A percentile compares a stretch with the other conserved stretches of the same genome.
These are phyloP conservation scores for Euthynnus affinis DNA, from an alignment of 2,797 vertebrate genomes.

Conservation along the genomic window DNA sequence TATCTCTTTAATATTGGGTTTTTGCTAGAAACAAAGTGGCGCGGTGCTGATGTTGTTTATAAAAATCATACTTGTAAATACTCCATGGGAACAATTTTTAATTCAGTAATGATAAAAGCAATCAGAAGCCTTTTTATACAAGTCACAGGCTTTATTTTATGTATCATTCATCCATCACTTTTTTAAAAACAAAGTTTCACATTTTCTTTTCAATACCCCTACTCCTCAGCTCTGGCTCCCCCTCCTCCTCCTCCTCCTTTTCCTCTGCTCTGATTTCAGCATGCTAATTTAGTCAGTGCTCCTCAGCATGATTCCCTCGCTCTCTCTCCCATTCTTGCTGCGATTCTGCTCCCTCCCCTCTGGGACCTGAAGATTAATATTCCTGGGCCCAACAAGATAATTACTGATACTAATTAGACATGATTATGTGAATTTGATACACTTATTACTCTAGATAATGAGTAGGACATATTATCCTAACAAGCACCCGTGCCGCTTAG, in stretches of 20 bases:
- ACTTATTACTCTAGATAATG: slow-evolving; percentile 95
- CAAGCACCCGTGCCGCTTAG: slow-evolving; percentile 88
- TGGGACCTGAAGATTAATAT: slow-evolving; percentile 95
- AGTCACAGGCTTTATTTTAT: slow-evolving; percentile 16
- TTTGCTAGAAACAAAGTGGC: background rate
- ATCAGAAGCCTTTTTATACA: slow-evolving; percentile 1
- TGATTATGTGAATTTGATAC: slow-evolving; percentile 98
- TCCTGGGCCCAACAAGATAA: slow-evolving; percentile 95
- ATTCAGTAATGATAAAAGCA: background rate
- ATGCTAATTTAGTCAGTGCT: slow-evolving; percentile 87
- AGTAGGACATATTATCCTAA: slow-evolving; percentile 91
- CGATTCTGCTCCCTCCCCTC: slow-evolving; percentile 89
- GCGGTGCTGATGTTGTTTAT: background rate
- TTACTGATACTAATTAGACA: slow-evolving; percentile 99
- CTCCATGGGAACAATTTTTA: background rate
- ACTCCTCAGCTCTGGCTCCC: slow-evolving; percentile 9
- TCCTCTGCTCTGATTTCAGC: slow-evolving; percentile 84
- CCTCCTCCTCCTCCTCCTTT: slow-evolving; percentile 47
- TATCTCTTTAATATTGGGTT: background rate
- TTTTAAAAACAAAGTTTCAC: slow-evolving; percentile 73
- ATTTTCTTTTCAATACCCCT: slow-evolving; percentile 68
- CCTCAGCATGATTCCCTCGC: slow-evolving; percentile 86
- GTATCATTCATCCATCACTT: slow-evolving; percentile 41
- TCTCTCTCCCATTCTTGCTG: slow-evolving; percentile 83
- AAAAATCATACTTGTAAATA: background rate